A percentile compares a stretch with the other conserved stretches of the same genome.
Evolutionary conservation across 2,888 invertebrate species (phyloP).

Genomic region (Ornithoptera alexandrae): DNA sequence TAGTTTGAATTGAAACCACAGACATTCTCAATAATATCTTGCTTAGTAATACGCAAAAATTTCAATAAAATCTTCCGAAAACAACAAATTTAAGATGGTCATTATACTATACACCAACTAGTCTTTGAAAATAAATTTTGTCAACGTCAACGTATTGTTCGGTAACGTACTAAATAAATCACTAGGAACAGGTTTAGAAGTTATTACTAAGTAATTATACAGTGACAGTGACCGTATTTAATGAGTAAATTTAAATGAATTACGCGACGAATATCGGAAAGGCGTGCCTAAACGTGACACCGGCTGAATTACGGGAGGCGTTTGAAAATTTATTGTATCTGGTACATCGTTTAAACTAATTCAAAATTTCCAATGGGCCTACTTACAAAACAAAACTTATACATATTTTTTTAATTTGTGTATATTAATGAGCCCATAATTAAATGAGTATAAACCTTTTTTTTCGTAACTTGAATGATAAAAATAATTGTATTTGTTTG

Average conservation of each 20-base stretch:
- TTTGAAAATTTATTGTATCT: slow-evolving; percentile 14
- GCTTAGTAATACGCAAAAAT: no score
- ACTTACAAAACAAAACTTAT: neutral
- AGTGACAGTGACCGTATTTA: slow-evolving; percentile 14
- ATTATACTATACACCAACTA: neutral
- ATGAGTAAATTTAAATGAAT: slow-evolving; percentile 24
- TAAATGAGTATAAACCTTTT: no score
- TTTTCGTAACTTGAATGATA: no score
- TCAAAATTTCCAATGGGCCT: neutral
- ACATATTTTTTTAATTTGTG: neutral
- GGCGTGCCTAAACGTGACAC: slow-evolving; percentile 19
- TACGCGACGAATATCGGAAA: slow-evolving; percentile 24
- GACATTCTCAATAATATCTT: no score
- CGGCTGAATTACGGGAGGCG: slow-evolving; percentile 15
- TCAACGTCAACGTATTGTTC: neutral
- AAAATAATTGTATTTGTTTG: no score
- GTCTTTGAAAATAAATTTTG: neutral
- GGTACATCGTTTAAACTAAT: slow-evolving; percentile 7
- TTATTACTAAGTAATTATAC: slow-evolving; percentile 20
- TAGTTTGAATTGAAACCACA: no score
- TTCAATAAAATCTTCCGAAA: neutral
- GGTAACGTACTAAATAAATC: neutral
- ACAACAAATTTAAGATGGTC: neutral
- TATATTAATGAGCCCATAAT: neutral
- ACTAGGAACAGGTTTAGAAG: slow-evolving; percentile 15